phyloP scores from a whole-genome alignment of 2,113 vertebrate species.

The Pelusios castaneus region DNA sequence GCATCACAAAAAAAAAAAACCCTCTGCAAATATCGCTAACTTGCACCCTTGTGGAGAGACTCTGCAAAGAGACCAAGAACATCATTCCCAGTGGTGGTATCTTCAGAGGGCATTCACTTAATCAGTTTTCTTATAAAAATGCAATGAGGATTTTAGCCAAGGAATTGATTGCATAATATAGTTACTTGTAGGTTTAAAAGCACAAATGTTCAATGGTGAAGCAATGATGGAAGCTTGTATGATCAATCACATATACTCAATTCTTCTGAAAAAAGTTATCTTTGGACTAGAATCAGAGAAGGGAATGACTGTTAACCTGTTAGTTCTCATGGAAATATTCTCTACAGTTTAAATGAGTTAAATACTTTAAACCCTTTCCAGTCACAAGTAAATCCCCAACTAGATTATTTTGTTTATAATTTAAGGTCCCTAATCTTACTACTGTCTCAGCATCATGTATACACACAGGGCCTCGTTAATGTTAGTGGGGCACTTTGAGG shows the following conservation, averaged over 20 bases:
- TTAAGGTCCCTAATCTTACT: background rate
- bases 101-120: background rate
- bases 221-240: background rate
- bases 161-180: background rate
- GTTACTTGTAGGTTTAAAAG: background rate
- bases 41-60: background rate
- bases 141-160: background rate
- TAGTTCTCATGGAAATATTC: background rate
- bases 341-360: background rate
- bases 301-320: background rate
- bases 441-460: background rate
- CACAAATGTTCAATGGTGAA: background rate
- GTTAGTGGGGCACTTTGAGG: rapidly evolving
- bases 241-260: background rate
- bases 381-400: background rate
- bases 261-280: background rate
- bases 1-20: background rate
- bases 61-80: background rate
- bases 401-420: background rate
- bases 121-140: background rate
- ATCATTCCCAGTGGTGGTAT: background rate
- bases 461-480: background rate
- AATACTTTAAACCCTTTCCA: rapidly evolving
- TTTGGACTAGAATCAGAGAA: background rate
- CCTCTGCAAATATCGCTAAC: background rate